These are phyloP conservation scores for Illadopsis cleaveri DNA, from an alignment of 2,113 vertebrate genomes.

Conservation along the genomic window DNA sequence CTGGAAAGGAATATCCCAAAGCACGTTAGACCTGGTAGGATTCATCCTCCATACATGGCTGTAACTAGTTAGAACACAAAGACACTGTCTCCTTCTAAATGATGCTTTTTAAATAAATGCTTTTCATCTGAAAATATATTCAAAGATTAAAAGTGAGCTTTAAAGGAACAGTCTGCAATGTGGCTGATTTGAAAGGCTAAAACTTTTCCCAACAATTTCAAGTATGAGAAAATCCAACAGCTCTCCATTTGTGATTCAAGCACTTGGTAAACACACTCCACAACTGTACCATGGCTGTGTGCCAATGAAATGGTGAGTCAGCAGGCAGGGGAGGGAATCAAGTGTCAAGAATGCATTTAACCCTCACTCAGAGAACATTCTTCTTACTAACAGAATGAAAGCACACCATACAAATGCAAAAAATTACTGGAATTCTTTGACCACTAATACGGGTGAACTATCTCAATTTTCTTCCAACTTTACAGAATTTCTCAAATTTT, in stretches of 20 bases:
- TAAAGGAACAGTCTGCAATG: not conserved
- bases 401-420: not conserved
- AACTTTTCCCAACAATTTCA: not conserved
- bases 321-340: slow-evolving; percentile 29
- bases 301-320: slow-evolving; percentile 59
- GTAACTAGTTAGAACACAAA: not conserved
- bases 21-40: not conserved
- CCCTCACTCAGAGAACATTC: slow-evolving; percentile 1
- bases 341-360: slow-evolving; percentile 50
- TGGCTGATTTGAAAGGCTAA: not conserved
- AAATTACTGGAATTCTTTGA: not conserved
- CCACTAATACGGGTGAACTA: not conserved
- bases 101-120: not conserved
- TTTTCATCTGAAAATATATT: not conserved
- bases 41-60: not conserved
- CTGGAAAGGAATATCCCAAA: not conserved
- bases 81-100: not conserved
- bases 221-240: not conserved
- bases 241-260: not conserved
- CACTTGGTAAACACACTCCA: slow-evolving; percentile 15
- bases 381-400: not conserved
- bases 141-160: not conserved
- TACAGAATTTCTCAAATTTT: not conserved
- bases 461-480: not conserved
- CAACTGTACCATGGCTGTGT: not conserved